Evolutionary conservation across 2,888 invertebrate species (phyloP), one percentile per base, ranked within the genome.

Genomic region (Brassicogethes aeneus): DNA sequence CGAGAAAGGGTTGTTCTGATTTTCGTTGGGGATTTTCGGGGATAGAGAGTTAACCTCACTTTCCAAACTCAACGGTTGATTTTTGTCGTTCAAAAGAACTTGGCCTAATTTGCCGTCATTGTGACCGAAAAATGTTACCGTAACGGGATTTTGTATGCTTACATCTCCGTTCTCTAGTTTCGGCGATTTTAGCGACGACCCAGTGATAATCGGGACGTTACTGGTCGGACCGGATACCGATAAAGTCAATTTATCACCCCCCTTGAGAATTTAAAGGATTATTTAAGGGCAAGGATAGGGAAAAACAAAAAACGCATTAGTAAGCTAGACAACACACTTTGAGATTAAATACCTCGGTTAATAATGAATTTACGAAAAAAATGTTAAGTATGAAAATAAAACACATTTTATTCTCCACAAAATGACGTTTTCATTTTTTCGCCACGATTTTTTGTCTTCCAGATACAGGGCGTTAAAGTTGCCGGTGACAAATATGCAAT

Each of bases 171-270:
- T 43, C 13, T 48, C 48, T 37, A 57, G 48, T 51, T 51, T 50
- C 45, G 54, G 43, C 39, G 51, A 48, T 44, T 51, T 52, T 8
- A 47, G 41, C 7, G 46, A 42, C 2, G 50, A 51, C 40, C 45
- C 46, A 10, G 51, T 50, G 36, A 50, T 45, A 30, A 48, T 48
- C 13, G 45, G 45, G 35, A 48, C 46, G 42, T 43, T 50, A 44
- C 48, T 60, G 3, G 60, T 57, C 2, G 65, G 64, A 36, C 79
- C 79, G 54, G 75, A 75, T 54, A 82, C 76, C 46, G 77, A 75
- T 44, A 82, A 66, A 40, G 81, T 82, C 60, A 82, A 65, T 62
- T 80, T 81, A 62, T 82, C 81, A 55, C 81, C 81, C 51, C 81
- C 81, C 81, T 82, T n/a, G n/a, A n/a, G n/a, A n/a, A n/a, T n/a